Conservation (phyloP, 2,113 vertebrate genomes). For the Xenopus borealis region DNA sequence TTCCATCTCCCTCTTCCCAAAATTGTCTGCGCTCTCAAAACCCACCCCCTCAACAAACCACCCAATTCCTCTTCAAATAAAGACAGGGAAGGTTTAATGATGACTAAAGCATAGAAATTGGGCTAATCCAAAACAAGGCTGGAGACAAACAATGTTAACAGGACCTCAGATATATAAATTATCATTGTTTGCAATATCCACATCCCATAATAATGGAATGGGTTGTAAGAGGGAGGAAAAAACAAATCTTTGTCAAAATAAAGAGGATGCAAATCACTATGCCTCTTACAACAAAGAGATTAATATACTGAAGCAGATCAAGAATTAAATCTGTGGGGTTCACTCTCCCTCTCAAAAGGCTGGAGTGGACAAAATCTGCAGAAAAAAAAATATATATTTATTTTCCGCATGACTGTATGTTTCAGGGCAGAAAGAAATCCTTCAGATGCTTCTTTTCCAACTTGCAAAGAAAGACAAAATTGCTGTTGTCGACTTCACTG, state of each 20-base stretch:
- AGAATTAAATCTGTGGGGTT: slow-evolving; percentile 9
- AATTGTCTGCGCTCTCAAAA: neutral
- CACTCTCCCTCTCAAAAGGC: neutral
- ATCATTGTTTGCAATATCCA: slow-evolving; percentile 22
- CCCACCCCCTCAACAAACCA: neutral
- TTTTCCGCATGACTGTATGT: slow-evolving; percentile 23
- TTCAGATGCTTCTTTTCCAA: slow-evolving; percentile 58
- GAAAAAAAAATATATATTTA: slow-evolving; percentile 8
- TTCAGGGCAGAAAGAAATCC: slow-evolving; percentile 42
- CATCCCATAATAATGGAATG: slow-evolving; percentile 13
- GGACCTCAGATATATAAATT: slow-evolving; percentile 30
- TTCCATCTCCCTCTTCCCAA: slow-evolving; percentile 37
- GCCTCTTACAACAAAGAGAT: slow-evolving; percentile 17
- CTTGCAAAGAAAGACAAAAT: slow-evolving; percentile 57
- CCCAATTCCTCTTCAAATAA: slow-evolving; percentile 5
- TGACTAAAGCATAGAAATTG: slow-evolving; percentile 16
- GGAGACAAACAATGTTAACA: slow-evolving; percentile 2
- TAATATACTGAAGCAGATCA: slow-evolving; percentile 15
- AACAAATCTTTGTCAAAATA: neutral
- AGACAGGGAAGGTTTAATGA: slow-evolving; percentile 52
- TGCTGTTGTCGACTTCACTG: slow-evolving; percentile 30
- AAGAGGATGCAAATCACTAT: neutral
- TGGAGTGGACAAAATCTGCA: slow-evolving; percentile 38
- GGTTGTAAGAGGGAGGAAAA: neutral
- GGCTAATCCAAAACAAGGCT: slow-evolving; percentile 17